These are phyloP conservation scores for Argopecten irradians DNA, from an alignment of 1,140 invertebrate genomes.

Conservation along the genomic window DNA sequence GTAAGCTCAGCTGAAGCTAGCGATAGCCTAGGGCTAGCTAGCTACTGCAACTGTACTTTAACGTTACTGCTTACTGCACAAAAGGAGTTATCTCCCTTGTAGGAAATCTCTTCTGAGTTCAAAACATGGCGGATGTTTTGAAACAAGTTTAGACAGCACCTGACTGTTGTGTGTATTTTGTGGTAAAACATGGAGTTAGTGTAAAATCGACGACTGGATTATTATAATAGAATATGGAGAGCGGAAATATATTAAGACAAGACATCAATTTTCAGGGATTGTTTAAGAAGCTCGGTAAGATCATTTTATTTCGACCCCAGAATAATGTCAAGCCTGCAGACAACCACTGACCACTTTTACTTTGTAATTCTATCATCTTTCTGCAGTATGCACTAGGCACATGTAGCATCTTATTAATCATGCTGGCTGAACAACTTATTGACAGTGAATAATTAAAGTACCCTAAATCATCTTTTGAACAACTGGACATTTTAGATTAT, in stretches of 20 bases:
- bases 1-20: too few relatives aligned
- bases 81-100: conserved; percentile 25
- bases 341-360: background rate
- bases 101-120: background rate
- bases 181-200: conserved; percentile 3
- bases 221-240: background rate
- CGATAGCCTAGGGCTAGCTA: too few relatives aligned
- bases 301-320: background rate
- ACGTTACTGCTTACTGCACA: too few relatives aligned
- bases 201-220: conserved; percentile 39
- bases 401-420: background rate
- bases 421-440: background rate
- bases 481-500: too few relatives aligned
- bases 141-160: conserved; percentile 64
- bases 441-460: background rate
- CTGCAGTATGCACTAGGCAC: background rate
- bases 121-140: conserved; percentile 65
- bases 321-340: background rate
- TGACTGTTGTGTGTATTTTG: background rate
- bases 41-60: too few relatives aligned
- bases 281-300: conserved; percentile 69
- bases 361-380: background rate
- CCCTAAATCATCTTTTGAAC: too few relatives aligned
- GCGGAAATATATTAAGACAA: conserved; percentile 47
- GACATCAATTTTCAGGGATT: conserved; percentile 67